Conservation (phyloP, 2,113 vertebrate species). For the Crotophaga sulcirostris region DNA sequence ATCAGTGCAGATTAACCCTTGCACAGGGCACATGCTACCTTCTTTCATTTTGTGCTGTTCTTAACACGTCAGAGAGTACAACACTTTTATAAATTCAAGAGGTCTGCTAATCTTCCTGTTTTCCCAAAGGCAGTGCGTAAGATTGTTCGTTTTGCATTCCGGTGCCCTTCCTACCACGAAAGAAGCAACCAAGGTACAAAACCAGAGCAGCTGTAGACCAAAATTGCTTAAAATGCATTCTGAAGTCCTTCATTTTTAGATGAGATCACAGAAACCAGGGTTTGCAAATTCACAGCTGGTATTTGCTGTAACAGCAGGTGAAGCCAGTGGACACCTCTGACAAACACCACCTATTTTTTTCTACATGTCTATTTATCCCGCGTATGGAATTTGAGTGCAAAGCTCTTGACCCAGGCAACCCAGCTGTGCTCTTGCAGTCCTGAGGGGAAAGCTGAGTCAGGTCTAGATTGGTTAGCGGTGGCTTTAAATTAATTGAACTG, state of each 20-base stretch:
- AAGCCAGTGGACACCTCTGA: not conserved
- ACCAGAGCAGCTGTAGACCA: not conserved
- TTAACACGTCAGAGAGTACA: too few species aligned
- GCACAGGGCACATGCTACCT: not conserved
- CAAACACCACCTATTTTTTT: not conserved
- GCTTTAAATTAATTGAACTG: not conserved
- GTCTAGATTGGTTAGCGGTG: not conserved
- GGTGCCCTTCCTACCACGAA: not conserved
- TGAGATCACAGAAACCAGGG: not conserved
- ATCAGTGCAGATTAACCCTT: accelerated
- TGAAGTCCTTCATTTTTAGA: not conserved
- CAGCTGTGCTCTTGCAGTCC: not conserved
- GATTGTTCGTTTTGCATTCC: not conserved
- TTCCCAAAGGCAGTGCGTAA: not conserved
- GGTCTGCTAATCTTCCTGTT: not conserved
- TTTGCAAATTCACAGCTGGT: slow-evolving; percentile 16
- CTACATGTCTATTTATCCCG: not conserved
- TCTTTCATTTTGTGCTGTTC: not conserved
- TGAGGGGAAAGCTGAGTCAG: slow-evolving; percentile 11
- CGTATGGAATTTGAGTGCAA: not conserved
- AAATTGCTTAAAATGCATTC: not conserved
- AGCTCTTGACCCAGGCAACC: not conserved
- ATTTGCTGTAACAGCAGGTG: not conserved
- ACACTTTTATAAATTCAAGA: not conserved
- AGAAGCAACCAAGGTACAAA: not conserved